Evolutionary conservation across 2,113 vertebrate genomes (phyloP).

Genomic region (Perccottus glenii): DNA sequence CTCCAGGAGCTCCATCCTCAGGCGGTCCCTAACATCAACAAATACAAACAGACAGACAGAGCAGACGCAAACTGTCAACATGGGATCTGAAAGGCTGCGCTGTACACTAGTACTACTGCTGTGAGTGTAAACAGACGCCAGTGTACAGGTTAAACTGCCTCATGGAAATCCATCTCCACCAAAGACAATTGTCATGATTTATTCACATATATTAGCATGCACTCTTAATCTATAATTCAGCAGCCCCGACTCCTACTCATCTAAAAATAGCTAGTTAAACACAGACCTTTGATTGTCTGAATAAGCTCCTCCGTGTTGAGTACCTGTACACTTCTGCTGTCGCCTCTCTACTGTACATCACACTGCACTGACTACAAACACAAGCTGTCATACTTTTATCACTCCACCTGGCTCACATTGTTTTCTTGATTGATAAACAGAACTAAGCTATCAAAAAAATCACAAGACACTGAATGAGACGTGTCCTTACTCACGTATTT

Average conservation of each 20-base stretch:
- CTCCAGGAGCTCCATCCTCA: conserved; percentile 81
- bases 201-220: conserved; percentile 78
- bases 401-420: conserved; percentile 24
- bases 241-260: conserved; percentile 50
- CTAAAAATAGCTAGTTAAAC: conserved; percentile 78
- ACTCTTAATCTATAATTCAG: conserved; percentile 78
- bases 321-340: conserved; percentile 52
- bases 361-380: conserved; percentile 52
- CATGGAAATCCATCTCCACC: conserved; percentile 46
- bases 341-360: conserved; percentile 65
- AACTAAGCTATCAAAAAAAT: conserved; percentile 34
- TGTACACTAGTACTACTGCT: conserved; percentile 9
- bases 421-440: conserved; percentile 47
- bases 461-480: conserved; percentile 15
- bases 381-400: conserved; percentile 63
- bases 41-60: conserved; percentile 42
- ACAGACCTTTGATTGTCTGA: conserved; percentile 71
- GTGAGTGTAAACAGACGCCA: conserved; percentile 18
- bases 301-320: conserved; percentile 57
- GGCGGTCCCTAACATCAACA: conserved; percentile 67
- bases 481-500: conserved; percentile 8
- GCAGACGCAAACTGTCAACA: conserved; percentile 33
- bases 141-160: conserved; percentile 28
- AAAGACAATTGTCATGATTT: conserved; percentile 76
- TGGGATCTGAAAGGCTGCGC: not conserved